A percentile compares a stretch with the other conserved stretches of the same genome.
Conservation (phyloP, 2,113 vertebrate species). For the Pelodiscus sinensis region DNA sequence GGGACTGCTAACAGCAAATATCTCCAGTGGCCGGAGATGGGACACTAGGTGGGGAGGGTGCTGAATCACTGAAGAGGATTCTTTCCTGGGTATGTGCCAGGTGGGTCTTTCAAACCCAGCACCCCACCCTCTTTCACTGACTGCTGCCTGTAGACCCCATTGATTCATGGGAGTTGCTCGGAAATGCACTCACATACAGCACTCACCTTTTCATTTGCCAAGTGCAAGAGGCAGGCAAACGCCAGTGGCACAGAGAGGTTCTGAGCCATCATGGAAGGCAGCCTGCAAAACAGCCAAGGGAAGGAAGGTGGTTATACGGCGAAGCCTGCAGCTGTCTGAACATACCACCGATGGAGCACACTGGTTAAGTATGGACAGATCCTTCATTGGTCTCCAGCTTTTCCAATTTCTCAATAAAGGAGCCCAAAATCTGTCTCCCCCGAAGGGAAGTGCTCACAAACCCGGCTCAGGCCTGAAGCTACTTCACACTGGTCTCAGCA, state of each 20-base stretch:
- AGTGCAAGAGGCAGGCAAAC: constrained; percentile 90
- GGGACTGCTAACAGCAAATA: background rate
- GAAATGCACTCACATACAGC: accelerated
- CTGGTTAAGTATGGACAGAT: background rate
- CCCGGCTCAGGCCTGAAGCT: accelerated
- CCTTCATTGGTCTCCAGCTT: background rate
- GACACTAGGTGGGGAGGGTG: background rate
- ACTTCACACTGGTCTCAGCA: background rate
- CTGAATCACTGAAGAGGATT: background rate
- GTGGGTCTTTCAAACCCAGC: background rate
- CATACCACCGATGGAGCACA: accelerated
- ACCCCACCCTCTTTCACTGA: accelerated
- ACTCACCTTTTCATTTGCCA: constrained; percentile 95
- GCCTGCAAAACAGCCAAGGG: constrained; percentile 70
- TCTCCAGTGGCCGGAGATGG: background rate
- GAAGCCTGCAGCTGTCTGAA: too few species aligned
- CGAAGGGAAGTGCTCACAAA: background rate
- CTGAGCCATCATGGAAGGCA: constrained; percentile 87
- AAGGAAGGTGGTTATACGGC: background rate
- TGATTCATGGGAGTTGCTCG: background rate
- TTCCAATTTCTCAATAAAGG: background rate
- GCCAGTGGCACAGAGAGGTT: constrained; percentile 91
- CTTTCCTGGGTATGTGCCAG: background rate
- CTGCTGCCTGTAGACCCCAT: background rate
- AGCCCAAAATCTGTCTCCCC: background rate